Evolutionary conservation across 2,888 invertebrate species (phyloP).

Genomic region (Rhamnusium bicolor): DNA sequence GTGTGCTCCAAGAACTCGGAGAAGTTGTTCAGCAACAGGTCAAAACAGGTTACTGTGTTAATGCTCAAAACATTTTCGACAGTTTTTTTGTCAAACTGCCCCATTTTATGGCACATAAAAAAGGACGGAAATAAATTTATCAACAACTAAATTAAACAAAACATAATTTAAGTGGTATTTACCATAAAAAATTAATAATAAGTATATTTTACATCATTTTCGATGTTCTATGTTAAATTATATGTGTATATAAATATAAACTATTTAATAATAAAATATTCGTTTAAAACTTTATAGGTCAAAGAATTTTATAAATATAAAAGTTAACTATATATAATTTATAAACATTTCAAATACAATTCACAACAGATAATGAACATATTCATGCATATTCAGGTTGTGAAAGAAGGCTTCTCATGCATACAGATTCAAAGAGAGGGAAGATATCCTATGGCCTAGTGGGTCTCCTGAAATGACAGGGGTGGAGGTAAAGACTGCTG

Average conservation of each 20-base stretch:
- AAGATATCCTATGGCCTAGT: too few species aligned
- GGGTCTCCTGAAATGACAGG: too few species aligned
- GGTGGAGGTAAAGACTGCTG: too few species aligned
- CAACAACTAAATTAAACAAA: neutral
- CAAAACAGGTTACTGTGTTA: too few species aligned
- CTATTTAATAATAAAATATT: neutral
- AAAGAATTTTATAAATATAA: neutral
- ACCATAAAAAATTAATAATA: neutral
- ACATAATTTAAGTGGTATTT: neutral
- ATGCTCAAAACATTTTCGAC: neutral
- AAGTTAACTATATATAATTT: too few species aligned
- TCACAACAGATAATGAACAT: too few species aligned
- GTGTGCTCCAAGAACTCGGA: too few species aligned
- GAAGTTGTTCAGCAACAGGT: too few species aligned
- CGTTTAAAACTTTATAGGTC: neutral
- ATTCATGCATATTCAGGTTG: too few species aligned
- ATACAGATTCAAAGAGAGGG: too few species aligned
- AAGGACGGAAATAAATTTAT: slow-evolving; percentile 1
- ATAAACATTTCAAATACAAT: too few species aligned
- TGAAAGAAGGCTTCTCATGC: too few species aligned
- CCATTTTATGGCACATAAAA: neutral
- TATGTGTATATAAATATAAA: neutral
- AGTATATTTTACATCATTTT: neutral
- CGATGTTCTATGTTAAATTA: neutral
- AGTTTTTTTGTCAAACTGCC: neutral